phyloP scores from a whole-genome alignment of 2,797 vertebrate species.

The Phataginus tetradactyla region DNA sequence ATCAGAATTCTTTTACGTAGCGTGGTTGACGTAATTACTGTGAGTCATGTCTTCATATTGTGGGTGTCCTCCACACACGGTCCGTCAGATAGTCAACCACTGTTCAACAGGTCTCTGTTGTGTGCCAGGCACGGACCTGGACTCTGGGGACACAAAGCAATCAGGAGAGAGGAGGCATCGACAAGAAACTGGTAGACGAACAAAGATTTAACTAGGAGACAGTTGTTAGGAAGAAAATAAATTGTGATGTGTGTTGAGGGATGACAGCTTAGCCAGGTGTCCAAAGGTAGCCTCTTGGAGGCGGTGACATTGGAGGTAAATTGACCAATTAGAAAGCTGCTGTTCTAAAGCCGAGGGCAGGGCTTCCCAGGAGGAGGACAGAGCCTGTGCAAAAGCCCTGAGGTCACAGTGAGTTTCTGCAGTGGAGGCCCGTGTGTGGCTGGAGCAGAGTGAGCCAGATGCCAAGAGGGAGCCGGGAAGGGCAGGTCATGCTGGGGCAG shows the following conservation, averaged over 20 bases:
- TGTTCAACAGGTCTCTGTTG: background rate
- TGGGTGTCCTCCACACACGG: background rate
- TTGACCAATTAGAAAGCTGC: background rate
- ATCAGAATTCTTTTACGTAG: background rate
- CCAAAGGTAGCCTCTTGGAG: background rate
- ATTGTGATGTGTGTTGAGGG: background rate
- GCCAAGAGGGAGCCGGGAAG: background rate
- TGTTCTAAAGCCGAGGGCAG: background rate
- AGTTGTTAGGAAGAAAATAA: background rate
- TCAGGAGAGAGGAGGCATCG: background rate
- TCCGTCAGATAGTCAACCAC: background rate
- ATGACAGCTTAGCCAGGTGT: background rate
- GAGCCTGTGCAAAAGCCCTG: background rate
- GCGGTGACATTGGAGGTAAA: background rate
- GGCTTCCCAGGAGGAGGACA: background rate
- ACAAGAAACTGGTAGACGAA: background rate
- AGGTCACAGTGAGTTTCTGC: background rate
- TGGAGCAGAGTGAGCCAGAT: background rate
- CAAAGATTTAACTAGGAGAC: background rate
- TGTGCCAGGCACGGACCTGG: background rate
- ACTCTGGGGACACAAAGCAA: background rate
- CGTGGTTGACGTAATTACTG: background rate
- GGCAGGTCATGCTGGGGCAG: fast-evolving
- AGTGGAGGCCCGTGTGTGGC: background rate
- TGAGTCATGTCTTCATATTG: background rate